Evolutionary conservation across 1,140 invertebrate genomes (phyloP).

Genomic region (Pristionchus pacificus): DNA sequence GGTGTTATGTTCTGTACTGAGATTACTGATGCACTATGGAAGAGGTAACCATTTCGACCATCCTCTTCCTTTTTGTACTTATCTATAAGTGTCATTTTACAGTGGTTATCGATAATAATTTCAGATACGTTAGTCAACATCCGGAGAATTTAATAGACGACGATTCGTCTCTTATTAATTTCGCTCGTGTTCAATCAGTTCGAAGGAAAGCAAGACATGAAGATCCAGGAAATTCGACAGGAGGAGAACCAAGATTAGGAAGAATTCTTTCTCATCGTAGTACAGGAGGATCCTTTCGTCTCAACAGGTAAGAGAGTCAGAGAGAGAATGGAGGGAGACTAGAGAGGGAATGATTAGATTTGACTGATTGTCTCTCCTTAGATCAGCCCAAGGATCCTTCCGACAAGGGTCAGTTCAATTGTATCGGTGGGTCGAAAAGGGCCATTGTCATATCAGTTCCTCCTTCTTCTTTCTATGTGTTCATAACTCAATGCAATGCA

Average conservation of each 20-base stretch:
- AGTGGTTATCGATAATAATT: no score
- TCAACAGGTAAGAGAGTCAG: no score
- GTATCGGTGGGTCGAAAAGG: background rate
- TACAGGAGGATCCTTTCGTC: background rate
- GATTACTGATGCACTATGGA: conserved; percentile 57
- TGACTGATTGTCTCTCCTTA: background rate
- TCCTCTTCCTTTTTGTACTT: background rate
- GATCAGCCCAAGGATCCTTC: background rate
- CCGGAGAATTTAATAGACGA: conserved; percentile 57
- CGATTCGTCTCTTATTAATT: conserved; percentile 55
- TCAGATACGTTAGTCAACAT: conserved; percentile 49
- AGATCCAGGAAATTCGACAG: conserved; percentile 16
- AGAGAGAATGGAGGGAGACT: no score
- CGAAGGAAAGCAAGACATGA: conserved; percentile 21
- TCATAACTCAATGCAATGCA: no score
- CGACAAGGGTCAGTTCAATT: background rate
- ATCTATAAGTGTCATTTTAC: no score
- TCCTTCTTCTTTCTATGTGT: no score
- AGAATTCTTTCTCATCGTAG: conserved; percentile 21
- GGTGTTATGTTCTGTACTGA: conserved; percentile 58
- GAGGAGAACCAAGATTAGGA: conserved; percentile 17
- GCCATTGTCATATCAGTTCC: no score
- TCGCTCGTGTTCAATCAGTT: conserved; percentile 40
- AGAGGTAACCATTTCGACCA: conserved; percentile 34
- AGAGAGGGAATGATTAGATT: no score